These are phyloP conservation scores for Drosophila hydei DNA, from an alignment of 1,140 invertebrate genomes.

Conservation along the genomic window DNA sequence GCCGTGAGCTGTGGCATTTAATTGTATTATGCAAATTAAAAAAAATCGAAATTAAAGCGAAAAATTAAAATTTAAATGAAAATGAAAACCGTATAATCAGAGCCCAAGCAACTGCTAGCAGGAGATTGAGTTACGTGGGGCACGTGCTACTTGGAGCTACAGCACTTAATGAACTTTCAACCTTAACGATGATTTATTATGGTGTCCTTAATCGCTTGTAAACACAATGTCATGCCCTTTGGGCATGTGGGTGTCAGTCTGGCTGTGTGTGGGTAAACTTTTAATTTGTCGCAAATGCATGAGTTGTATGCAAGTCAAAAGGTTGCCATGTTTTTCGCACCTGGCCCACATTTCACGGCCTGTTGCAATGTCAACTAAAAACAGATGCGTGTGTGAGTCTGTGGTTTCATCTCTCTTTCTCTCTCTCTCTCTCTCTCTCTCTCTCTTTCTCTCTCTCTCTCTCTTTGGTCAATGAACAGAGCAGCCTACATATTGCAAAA, in stretches of 20 bases:
- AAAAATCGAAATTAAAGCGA: conserved; percentile 45
- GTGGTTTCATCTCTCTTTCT: neutral
- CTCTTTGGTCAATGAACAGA: conserved; percentile 20
- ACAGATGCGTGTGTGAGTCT: conserved; percentile 6
- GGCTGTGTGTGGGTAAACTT: conserved; percentile 20
- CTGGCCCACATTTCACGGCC: conserved; percentile 9
- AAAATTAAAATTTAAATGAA: neutral
- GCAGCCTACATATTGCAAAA: conserved; percentile 54
- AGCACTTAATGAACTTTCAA: conserved; percentile 60
- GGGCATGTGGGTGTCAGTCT: neutral
- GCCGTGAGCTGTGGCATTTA: conserved; percentile 48
- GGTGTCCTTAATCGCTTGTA: conserved; percentile 65
- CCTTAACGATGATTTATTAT: conserved; percentile 76
- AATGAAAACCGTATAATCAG: conserved; percentile 14
- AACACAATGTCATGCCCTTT: conserved; percentile 22
- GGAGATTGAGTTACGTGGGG: conserved; percentile 13
- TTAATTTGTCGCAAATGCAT: conserved; percentile 52
- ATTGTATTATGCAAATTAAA: conserved; percentile 69
- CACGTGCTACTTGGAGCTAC: conserved; percentile 26
- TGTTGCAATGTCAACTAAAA: conserved; percentile 31
- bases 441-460: conserved; percentile 2
- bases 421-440: conserved; percentile 5
- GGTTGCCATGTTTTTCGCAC: conserved; percentile 18
- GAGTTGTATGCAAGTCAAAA: conserved; percentile 28
- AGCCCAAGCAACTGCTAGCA: neutral